Percentiles rank a stretch among this genome's conserved stretches.
Conservation (phyloP, 2,797 vertebrate genomes). For the Enteromius viviparus region DNA sequence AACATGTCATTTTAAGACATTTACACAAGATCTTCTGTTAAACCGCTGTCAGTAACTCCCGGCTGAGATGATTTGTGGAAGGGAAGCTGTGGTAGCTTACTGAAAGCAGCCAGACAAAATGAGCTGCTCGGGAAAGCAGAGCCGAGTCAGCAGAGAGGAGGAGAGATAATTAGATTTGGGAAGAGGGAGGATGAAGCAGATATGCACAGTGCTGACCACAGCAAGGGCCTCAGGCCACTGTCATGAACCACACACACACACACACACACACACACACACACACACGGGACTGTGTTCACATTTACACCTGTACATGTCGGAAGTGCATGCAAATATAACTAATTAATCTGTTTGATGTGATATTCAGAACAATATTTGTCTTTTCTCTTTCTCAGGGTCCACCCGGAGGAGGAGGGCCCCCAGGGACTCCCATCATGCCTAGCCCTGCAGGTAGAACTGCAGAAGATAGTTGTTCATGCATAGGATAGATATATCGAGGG, state of each 20-base stretch:
- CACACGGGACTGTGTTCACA: constrained; percentile 10
- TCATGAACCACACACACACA: constrained; percentile 28
- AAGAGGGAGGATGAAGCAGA: constrained; percentile 46
- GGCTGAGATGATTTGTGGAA: constrained; percentile 43
- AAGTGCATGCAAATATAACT: background rate
- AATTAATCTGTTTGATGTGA: background rate
- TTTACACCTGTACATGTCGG: background rate
- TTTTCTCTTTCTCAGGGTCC: constrained; percentile 82
- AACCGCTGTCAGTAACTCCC: constrained; percentile 27
- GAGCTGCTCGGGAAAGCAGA: constrained; percentile 30
- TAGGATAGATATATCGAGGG: background rate
- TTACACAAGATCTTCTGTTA: constrained; percentile 12
- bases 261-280: constrained; percentile 32
- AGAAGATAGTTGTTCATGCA: background rate
- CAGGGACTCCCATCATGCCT: constrained; percentile 98
- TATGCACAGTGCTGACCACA: constrained; percentile 54
- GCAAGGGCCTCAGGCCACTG: constrained; percentile 23
- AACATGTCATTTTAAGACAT: background rate
- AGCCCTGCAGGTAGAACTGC: constrained; percentile 90
- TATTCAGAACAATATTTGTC: constrained; percentile 11
- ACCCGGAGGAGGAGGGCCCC: constrained; percentile 93
- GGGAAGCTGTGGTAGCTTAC: constrained; percentile 24
- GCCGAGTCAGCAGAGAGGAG: constrained; percentile 43
- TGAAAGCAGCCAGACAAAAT: constrained; percentile 33
- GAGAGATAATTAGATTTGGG: constrained; percentile 48